phyloP scores from a whole-genome alignment of 1,140 invertebrate species.

The Drosophila sucinea region DNA sequence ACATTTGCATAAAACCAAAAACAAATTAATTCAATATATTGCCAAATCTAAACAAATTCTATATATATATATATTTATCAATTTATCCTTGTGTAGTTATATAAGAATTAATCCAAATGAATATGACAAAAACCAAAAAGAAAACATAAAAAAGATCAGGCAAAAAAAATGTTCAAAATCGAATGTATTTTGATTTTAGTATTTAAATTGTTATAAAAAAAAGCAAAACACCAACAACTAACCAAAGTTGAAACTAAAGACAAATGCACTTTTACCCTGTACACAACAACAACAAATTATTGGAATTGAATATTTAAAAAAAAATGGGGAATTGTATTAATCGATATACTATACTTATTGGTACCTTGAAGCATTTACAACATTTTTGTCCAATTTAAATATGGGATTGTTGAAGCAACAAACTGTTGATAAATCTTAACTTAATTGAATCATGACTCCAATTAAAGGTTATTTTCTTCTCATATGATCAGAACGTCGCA shows the following conservation, averaged over 20 bases:
- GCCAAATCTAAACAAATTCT: slow-evolving; percentile 28
- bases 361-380: slow-evolving; percentile 71
- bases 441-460: too few species aligned
- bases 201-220: slow-evolving; percentile 53
- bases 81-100: slow-evolving; percentile 47
- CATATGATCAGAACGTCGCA: too few species aligned
- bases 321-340: slow-evolving; percentile 53
- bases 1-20: slow-evolving; percentile 30
- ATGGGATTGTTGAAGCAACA: slow-evolving; percentile 9
- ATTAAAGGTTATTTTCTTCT: too few species aligned
- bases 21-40: slow-evolving; percentile 25
- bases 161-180: slow-evolving; percentile 7
- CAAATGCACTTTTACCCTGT: slow-evolving; percentile 49
- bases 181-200: slow-evolving; percentile 26
- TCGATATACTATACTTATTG: slow-evolving; percentile 35
- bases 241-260: slow-evolving; percentile 11
- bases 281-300: slow-evolving; percentile 22
- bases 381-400: slow-evolving; percentile 26
- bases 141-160: slow-evolving; percentile 15
- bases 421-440: background rate
- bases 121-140: slow-evolving; percentile 15
- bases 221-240: slow-evolving; percentile 6
- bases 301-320: slow-evolving; percentile 59
- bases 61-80: slow-evolving; percentile 26
- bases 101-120: slow-evolving; percentile 46